Conservation (phyloP, 2,888 invertebrate genomes). For the Periphyllus acericola region DNA sequence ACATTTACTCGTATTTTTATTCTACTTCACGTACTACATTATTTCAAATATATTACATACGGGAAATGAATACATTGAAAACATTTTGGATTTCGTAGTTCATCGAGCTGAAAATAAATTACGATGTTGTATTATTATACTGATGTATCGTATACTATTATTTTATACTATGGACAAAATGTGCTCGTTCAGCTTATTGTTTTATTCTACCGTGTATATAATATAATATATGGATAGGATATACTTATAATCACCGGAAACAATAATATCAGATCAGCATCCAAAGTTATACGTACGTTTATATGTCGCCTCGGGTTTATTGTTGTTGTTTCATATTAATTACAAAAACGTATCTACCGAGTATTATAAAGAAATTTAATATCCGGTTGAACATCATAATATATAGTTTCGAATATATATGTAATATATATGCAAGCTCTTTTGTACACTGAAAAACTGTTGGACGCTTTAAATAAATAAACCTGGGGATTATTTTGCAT, state of each 20-base stretch:
- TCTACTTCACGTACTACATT: too few species aligned
- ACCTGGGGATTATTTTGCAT: slow-evolving; percentile 36
- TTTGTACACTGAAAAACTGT: slow-evolving; percentile 6
- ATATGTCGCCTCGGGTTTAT: not conserved
- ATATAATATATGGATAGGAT: not conserved
- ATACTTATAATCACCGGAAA: not conserved
- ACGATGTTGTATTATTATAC: not conserved
- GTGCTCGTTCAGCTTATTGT: not conserved
- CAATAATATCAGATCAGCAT: not conserved
- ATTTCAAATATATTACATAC: too few species aligned
- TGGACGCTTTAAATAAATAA: not conserved
- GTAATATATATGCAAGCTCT: not conserved
- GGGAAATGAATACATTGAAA: too few species aligned
- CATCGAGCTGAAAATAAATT: not conserved
- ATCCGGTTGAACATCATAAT: slow-evolving; percentile 25
- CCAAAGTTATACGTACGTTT: not conserved
- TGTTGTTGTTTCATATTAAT: not conserved
- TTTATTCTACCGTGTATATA: not conserved
- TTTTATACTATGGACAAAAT: not conserved
- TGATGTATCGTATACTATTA: not conserved
- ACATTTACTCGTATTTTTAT: too few species aligned
- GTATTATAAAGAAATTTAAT: slow-evolving; percentile 27
- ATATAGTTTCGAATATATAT: not conserved
- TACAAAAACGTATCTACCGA: not conserved
- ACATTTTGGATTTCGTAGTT: not conserved